These are phyloP conservation scores for Rhopalosiphum nymphaeae DNA, from an alignment of 2,888 invertebrate species.

Conservation along the genomic window DNA sequence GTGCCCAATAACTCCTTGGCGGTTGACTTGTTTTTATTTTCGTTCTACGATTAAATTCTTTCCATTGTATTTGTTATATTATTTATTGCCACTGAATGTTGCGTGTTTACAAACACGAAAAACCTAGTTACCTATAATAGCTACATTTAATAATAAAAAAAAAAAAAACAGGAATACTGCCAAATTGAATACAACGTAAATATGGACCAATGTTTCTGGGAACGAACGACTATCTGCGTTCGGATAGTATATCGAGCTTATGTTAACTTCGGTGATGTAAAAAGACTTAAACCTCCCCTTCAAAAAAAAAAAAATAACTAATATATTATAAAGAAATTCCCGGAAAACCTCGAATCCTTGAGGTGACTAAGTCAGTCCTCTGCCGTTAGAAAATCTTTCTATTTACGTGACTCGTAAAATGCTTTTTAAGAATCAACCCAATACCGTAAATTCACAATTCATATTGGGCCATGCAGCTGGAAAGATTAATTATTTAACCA, in stretches of 20 bases:
- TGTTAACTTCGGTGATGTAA: background rate
- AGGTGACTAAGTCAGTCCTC: background rate
- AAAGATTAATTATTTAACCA: background rate
- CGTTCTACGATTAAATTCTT: background rate
- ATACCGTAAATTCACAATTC: background rate
- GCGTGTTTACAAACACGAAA: conserved; percentile 17
- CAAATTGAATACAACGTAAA: background rate
- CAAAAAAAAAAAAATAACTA: background rate
- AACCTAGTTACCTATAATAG: conserved; percentile 31
- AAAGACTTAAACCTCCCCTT: background rate
- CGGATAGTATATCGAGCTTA: background rate
- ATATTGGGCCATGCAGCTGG: background rate
- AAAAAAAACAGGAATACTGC: background rate
- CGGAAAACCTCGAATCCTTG: background rate
- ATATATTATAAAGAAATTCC: background rate
- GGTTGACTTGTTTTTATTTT: background rate
- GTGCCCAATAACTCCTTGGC: background rate
- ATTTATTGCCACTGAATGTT: background rate
- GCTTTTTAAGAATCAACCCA: background rate
- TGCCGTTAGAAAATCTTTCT: background rate
- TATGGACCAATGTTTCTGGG: background rate
- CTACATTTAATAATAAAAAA: background rate
- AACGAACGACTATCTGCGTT: background rate
- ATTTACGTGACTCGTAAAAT: background rate
- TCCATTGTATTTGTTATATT: background rate